Base-by-base conservation (phyloP, 1,140 invertebrate genomes). In the Papilio dardanus region DNA sequence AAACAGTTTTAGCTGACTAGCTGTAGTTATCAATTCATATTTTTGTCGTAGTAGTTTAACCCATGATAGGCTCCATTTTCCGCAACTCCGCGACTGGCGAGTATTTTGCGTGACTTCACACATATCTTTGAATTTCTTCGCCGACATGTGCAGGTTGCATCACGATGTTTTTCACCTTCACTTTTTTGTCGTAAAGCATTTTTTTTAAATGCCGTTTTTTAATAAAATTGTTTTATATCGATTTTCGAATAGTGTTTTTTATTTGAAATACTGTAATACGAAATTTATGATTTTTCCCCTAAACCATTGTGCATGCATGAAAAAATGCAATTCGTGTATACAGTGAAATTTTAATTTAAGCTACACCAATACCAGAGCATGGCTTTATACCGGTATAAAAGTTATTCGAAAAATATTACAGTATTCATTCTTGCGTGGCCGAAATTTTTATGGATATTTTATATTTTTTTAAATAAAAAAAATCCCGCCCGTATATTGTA, bases 361-460 rank as follows among this genome's bases (percentile, higher is more conserved):
- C 54, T 62, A 62, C 54, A 62, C 54, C 42, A 16, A 46, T 46
- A 46, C 46, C 54, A 62, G 24, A 28, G 12, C 10, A 28, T 62
- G 54, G 24, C 54, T 62, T 62, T 62, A 62, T 62, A 14, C 14
- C 54, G 54, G 54, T 12, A 62, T 30, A 30, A 62, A 62, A 62
- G 54, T 62, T 62, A 62, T 62, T 62, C 54, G 54, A 62, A 62
- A 62, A 62, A 62, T 62, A 62, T 62, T 62, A 62, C 54, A 62
- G 54, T 62, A 62, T 62, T 62, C 54, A 62, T 62, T 62, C 54
- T 16, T 62, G 54, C 54, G 54, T 62, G 54, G 54, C 24, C 24
- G 54, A 62, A 50, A 28, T 62, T 62, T 62, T 62, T 62, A 28
- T 54, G 50, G 21, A 24, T 21, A 58, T 58, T 58, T 24, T 42